Percentiles rank a stretch among this genome's conserved stretches.
phyloP scores from a whole-genome alignment of 2,797 vertebrate genomes.

The Eulemur coronatus region DNA sequence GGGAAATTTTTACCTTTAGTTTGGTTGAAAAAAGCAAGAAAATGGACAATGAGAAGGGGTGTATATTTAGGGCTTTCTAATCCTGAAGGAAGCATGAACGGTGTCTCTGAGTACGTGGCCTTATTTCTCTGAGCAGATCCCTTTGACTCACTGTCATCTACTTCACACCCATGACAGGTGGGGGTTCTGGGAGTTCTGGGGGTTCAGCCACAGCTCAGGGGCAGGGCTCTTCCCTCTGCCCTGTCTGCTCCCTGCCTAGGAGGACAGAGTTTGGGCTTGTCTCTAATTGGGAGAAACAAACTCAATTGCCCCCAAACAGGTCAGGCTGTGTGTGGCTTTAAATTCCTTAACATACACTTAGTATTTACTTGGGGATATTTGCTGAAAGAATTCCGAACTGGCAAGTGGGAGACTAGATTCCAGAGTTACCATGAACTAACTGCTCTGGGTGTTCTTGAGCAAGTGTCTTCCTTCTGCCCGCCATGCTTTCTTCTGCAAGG shows the following conservation, averaged over 20 bases:
- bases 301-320: not conserved
- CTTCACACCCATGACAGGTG: not conserved
- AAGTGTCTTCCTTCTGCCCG: not conserved
- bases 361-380: not conserved
- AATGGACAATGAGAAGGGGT: not conserved
- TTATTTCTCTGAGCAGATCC: not conserved
- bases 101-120: not conserved
- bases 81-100: not conserved
- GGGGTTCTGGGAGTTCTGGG: not conserved
- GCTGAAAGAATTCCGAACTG: not conserved
- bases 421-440: not conserved
- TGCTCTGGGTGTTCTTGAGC: not conserved
- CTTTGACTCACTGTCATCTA: rapidly evolving
- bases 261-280: not conserved
- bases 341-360: not conserved
- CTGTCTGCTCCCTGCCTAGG: not conserved
- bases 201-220: rapidly evolving
- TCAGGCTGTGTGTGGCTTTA: not conserved
- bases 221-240: not conserved
- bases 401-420: not conserved
- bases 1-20: not conserved
- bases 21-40: not conserved
- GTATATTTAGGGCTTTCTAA: not conserved
- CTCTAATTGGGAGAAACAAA: not conserved
- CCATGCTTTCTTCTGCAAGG: not conserved